A percentile compares a stretch with the other conserved stretches of the same genome.
Evolutionary conservation across 2,113 vertebrate genomes (phyloP).

Genomic region (Panurus biarmicus): DNA sequence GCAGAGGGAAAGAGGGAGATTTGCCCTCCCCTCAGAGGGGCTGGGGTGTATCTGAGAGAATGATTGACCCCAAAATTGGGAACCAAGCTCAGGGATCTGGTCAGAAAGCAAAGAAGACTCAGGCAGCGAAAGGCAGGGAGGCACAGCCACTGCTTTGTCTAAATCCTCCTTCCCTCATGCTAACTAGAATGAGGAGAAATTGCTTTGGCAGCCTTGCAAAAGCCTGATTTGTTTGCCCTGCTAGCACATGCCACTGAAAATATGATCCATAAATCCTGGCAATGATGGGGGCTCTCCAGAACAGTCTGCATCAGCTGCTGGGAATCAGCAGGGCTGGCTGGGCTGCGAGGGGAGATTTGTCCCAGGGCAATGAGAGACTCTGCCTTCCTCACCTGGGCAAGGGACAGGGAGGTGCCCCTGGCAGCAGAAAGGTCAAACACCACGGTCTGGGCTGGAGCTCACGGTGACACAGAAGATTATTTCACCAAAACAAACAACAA

Average conservation of each 20-base stretch:
- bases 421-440: neutral
- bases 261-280: neutral
- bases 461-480: fast-evolving
- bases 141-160: neutral
- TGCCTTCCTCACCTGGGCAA: neutral
- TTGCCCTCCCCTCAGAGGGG: neutral
- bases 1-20: neutral
- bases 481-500: too few species aligned
- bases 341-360: neutral
- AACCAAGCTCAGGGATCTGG: neutral
- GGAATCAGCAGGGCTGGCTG: neutral
- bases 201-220: constrained; percentile 23
- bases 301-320: neutral
- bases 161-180: neutral
- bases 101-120: neutral
- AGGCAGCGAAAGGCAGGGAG: neutral
- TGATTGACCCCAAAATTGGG: neutral
- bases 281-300: neutral
- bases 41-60: neutral
- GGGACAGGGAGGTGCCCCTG: fast-evolving
- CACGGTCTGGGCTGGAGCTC: fast-evolving
- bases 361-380: neutral
- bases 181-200: constrained; percentile 7
- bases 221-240: constrained; percentile 28
- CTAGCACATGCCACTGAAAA: neutral